Evolutionary conservation across 2,888 invertebrate species (phyloP).

Genomic region (Phyllotreta cruciferae): DNA sequence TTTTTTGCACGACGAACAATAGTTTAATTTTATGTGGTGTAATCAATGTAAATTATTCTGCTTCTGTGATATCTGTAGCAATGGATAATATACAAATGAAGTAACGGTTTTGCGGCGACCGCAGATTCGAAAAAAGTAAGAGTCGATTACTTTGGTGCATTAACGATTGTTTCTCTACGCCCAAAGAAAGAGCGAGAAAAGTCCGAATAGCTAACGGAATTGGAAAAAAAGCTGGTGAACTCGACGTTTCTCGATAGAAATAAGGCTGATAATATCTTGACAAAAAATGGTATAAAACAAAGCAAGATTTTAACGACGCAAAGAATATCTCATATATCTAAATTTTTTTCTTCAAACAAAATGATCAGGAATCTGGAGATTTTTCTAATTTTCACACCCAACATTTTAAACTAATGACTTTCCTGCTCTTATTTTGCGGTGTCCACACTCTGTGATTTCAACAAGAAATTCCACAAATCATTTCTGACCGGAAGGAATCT

Average conservation of each 20-base stretch:
- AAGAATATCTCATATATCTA: too few relatives aligned
- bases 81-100: constrained; percentile 8
- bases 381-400: too few relatives aligned
- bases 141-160: constrained; percentile 14
- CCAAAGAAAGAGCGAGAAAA: constrained; percentile 3
- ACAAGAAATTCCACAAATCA: constrained; percentile 20
- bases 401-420: too few relatives aligned
- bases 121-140: constrained; percentile 10
- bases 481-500: constrained; percentile 53
- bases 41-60: not conserved
- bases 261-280: too few relatives aligned
- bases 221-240: constrained; percentile 3
- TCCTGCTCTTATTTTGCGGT: too few relatives aligned
- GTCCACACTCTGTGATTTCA: not conserved
- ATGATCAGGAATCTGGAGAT: too few relatives aligned
- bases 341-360: too few relatives aligned
- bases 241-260: not conserved
- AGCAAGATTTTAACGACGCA: too few relatives aligned
- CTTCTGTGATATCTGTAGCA: not conserved
- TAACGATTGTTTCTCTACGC: constrained; percentile 8
- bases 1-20: too few relatives aligned
- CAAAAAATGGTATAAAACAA: too few relatives aligned
- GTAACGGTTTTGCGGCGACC: constrained; percentile 14
- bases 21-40: too few relatives aligned
- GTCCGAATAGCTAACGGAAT: constrained; percentile 13